A percentile compares a stretch with the other conserved stretches of the same genome.
phyloP scores from a whole-genome alignment of 2,888 invertebrate genomes.

The Maniola hyperantus region DNA sequence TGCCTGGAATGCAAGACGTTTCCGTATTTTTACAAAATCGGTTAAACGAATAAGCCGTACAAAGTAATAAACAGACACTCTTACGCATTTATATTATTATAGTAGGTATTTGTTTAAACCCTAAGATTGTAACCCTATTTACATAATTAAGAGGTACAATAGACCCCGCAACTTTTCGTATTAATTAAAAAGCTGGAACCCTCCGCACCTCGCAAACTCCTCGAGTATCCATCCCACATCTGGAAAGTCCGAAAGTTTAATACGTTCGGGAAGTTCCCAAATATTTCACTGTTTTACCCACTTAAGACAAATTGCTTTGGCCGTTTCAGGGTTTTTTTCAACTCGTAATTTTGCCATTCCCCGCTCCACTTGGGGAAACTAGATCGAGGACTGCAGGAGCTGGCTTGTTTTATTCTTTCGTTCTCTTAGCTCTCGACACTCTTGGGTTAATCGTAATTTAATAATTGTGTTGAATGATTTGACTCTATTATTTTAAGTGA shows the following conservation, averaged over 20 bases:
- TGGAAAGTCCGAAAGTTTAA: conserved; percentile 60
- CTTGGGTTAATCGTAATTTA: not conserved
- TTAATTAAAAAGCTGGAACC: conserved; percentile 34
- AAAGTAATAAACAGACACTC: too few species aligned
- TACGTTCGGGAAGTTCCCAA: conserved; percentile 68
- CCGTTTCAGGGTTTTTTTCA: conserved; percentile 59
- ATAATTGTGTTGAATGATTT: not conserved
- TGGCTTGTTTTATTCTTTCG: conserved; percentile 27
- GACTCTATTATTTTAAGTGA: too few species aligned
- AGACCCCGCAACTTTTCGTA: conserved; percentile 19
- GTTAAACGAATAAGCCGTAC: too few species aligned
- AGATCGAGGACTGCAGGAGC: conserved; percentile 33
- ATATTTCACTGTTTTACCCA: conserved; percentile 75
- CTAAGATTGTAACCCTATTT: conserved; percentile 37
- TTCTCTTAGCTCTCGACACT: conserved; percentile 24
- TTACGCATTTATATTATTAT: too few species aligned
- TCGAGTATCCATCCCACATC: conserved; percentile 30
- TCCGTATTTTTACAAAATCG: too few species aligned
- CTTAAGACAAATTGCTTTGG: conserved; percentile 72
- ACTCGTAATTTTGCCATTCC: conserved; percentile 68
- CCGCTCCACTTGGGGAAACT: conserved; percentile 40
- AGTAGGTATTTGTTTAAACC: too few species aligned
- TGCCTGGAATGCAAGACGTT: too few species aligned
- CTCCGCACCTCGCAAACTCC: conserved; percentile 26
- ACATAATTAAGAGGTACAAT: conserved; percentile 49